These are phyloP conservation scores for Tonatia bakeri DNA, from an alignment of 2,113 vertebrate species.

Conservation along the genomic window DNA sequence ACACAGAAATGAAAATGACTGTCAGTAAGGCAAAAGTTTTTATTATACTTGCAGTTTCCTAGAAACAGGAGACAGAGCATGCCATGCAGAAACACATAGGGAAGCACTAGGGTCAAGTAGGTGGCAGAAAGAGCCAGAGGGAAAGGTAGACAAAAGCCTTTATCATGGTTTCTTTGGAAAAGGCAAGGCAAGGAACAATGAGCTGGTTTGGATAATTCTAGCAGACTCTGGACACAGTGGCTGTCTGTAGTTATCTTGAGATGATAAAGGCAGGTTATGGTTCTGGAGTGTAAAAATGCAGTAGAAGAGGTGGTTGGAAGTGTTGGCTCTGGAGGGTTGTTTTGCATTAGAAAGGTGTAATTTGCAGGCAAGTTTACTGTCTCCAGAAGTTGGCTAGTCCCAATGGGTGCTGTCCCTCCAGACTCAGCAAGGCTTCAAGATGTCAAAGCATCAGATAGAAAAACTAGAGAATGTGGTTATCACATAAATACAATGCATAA, in stretches of 20 bases:
- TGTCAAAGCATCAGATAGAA: background rate
- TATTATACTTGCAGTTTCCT: background rate
- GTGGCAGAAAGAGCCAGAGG: background rate
- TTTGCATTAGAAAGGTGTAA: background rate
- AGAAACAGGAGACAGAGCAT: too few relatives aligned
- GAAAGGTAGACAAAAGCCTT: background rate
- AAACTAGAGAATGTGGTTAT: background rate
- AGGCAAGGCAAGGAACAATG: background rate
- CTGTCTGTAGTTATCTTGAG: background rate
- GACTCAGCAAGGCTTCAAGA: background rate
- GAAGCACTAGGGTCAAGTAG: background rate
- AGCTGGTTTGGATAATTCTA: background rate
- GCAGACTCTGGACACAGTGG: background rate
- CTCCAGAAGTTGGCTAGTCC: background rate
- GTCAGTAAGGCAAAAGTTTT: background rate
- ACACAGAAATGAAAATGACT: background rate
- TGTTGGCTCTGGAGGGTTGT: background rate
- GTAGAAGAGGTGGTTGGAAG: too few relatives aligned
- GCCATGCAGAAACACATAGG: fast-evolving
- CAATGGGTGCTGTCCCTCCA: background rate
- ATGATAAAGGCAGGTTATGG: background rate
- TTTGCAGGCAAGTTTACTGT: background rate
- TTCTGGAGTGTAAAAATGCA: background rate
- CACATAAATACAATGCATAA: background rate
- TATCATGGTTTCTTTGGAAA: background rate